Percentiles rank a stretch among this genome's conserved stretches.
Conservation (phyloP, 2,888 invertebrate genomes). For the Meiosimyza platycephala region DNA sequence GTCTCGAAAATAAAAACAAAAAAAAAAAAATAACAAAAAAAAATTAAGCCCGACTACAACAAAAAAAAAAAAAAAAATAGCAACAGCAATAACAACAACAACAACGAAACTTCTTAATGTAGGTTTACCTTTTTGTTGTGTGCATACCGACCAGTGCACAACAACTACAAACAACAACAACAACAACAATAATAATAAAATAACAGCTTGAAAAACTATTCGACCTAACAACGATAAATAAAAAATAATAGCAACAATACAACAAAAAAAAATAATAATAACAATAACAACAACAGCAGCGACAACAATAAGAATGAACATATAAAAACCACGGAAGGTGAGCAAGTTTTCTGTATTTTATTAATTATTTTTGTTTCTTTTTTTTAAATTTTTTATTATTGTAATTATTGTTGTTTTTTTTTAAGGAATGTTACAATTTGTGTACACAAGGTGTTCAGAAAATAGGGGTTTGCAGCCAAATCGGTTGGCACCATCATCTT, state of each 20-base stretch:
- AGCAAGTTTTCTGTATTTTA: constrained; percentile 54
- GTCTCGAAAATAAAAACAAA: too few relatives aligned
- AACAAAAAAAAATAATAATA: constrained; percentile 37
- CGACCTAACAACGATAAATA: constrained; percentile 7
- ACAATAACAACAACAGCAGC: constrained; percentile 45
- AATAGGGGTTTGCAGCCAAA: too few relatives aligned
- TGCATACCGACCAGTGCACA: not conserved
- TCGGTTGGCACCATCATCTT: too few relatives aligned
- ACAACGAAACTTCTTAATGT: not conserved
- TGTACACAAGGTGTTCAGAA: too few relatives aligned
- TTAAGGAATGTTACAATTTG: too few relatives aligned
- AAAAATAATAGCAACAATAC: constrained; percentile 45
- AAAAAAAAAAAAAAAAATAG: not conserved
- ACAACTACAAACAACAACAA: not conserved
- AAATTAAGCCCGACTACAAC: not conserved
- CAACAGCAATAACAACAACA: constrained; percentile 35
- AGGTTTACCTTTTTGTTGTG: too few relatives aligned
- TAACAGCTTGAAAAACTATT: constrained; percentile 5
- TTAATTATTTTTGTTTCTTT: not conserved
- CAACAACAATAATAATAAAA: not conserved
- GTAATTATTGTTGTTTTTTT: too few relatives aligned
- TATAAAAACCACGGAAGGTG: constrained; percentile 58
- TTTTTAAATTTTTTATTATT: too few relatives aligned
- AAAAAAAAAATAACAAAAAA: not conserved
- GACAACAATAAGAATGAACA: not conserved